Evolutionary conservation across 2,888 invertebrate genomes (phyloP), one percentile per base, ranked within the genome.

Genomic region (Atherix ibis): DNA sequence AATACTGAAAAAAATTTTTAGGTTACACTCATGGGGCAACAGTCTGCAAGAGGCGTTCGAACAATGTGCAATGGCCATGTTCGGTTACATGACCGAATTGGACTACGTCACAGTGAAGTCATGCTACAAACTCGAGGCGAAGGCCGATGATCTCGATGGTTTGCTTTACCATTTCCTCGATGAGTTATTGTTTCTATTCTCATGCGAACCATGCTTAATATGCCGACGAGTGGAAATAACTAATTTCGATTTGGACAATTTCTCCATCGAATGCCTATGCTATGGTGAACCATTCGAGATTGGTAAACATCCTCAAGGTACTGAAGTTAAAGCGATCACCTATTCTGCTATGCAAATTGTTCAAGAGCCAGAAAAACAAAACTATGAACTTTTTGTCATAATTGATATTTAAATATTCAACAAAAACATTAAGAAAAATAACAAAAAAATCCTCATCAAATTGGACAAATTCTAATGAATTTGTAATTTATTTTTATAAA

Each of bases 241-340:
- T 18, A 82, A 87, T 56, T 91, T 94, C 61, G 79, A 89, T 53
- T 65, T 67, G 35, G 78, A 80, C 49, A 79, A 79, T 47, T 85
- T 87, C 54, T 73, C 69, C 50, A 84, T 95, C 50, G 76, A 73
- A 45, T 78, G 78, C 50, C 70, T 70, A 46, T 79, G 78, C 53
- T 87, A 77, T 51, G 95, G 98, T n/a, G 98, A 98, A 64, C 80
- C 84, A 48, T 98, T 98, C 62, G 71, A 74, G 48, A 67, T 95
- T 36, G 77, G 77, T 2, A 94, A 88, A 61, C 97, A 98, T 65
- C 88, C 94, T 1, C 97, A 94, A 64, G 97, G 95, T 10, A 81
- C 89, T 3, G 98, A 99, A 65, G 91, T 98, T 3, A 98, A 98
- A 61, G 98, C 98, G 19, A 98, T 99, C 44, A 98, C 98, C 4